A percentile compares a stretch with the other conserved stretches of the same genome.
phyloP scores from a whole-genome alignment of 2,888 invertebrate genomes.

The Caenorhabditis doughertyi region DNA sequence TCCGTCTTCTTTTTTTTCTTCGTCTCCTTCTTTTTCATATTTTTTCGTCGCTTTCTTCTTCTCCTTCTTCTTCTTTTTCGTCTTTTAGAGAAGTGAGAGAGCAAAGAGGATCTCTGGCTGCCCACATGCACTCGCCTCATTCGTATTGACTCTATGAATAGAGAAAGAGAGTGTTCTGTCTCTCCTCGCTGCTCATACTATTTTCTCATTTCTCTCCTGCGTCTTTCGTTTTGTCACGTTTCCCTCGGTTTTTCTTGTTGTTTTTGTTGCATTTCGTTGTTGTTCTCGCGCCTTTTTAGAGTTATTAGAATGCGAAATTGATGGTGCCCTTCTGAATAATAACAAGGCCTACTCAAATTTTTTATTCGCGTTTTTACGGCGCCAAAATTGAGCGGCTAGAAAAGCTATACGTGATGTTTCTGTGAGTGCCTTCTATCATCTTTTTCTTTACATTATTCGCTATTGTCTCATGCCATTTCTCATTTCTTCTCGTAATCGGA shows the following conservation, averaged over 20 bases:
- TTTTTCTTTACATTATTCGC: no score
- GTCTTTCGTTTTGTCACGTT: conserved; percentile 28
- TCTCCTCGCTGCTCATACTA: background rate
- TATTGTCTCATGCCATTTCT: no score
- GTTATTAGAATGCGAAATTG: background rate
- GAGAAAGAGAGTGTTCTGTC: background rate
- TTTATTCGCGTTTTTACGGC: no score
- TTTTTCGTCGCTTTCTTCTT: no score
- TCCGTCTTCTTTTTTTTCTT: background rate
- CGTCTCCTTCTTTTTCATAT: no score
- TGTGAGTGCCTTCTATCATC: no score
- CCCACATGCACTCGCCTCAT: conserved; percentile 7
- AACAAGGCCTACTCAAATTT: no score
- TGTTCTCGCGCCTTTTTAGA: background rate
- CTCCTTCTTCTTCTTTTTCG: background rate
- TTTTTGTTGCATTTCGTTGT: conserved; percentile 24
- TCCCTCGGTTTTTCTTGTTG: conserved; percentile 21
- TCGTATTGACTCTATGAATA: conserved; percentile 22
- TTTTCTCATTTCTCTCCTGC: conserved; percentile 7
- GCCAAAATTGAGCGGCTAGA: no score
- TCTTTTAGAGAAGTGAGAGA: background rate
- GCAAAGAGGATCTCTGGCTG: conserved; percentile 4
- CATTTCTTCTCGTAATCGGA: no score
- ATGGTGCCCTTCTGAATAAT: background rate
- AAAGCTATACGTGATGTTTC: no score